phyloP scores from a whole-genome alignment of 2,797 vertebrate species.

The Protonibea diacanthus region DNA sequence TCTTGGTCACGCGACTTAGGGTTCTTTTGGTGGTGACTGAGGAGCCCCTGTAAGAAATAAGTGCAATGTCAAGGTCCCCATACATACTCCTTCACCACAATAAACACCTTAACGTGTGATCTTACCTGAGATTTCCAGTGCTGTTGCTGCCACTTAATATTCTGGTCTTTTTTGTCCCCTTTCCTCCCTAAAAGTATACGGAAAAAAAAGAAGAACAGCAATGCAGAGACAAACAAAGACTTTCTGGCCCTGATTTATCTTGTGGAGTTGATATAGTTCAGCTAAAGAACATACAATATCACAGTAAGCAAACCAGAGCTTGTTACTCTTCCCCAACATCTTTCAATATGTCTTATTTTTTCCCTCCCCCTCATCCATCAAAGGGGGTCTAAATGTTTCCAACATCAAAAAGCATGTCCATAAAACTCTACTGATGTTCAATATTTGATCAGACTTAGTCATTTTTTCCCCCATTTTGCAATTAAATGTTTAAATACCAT shows the following conservation, averaged over 20 bases:
- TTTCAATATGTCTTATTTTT: background rate
- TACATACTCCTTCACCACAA: no score
- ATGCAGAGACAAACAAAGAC: background rate
- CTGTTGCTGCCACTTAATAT: slow-evolving; percentile 68
- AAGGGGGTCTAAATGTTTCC: background rate
- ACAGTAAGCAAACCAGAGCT: background rate
- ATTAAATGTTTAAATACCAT: no score
- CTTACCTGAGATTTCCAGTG: slow-evolving; percentile 74
- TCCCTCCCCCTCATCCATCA: background rate
- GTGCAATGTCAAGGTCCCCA: accelerated
- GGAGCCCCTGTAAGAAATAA: slow-evolving; percentile 20
- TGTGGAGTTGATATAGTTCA: background rate
- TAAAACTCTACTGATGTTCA: background rate
- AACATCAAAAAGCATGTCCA: background rate
- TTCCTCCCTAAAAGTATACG: slow-evolving; percentile 48
- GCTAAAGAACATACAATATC: background rate
- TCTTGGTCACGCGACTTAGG: slow-evolving; percentile 55
- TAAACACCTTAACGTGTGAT: accelerated
- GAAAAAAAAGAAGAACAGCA: background rate
- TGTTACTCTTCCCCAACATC: no score
- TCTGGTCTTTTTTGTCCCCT: slow-evolving; percentile 35
- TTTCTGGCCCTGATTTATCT: background rate
- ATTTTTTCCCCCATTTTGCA: background rate
- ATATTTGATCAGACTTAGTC: no score
- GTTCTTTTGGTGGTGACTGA: slow-evolving; percentile 49